These are phyloP conservation scores for Bombylius major DNA, from an alignment of 2,888 invertebrate genomes.

Conservation along the genomic window DNA sequence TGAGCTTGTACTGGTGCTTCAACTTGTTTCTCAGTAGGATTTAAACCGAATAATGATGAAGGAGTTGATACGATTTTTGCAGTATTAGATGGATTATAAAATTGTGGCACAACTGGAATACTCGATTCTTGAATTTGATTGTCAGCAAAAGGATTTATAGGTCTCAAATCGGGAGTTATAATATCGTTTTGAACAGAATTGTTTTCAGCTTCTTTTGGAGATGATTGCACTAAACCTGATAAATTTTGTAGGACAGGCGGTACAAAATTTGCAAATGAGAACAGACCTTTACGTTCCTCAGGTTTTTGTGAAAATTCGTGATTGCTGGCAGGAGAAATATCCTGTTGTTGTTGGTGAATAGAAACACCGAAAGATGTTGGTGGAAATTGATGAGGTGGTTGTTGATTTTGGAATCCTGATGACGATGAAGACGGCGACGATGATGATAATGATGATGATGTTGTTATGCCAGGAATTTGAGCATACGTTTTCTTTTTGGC, in stretches of 20 bases:
- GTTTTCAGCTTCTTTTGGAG: conserved; percentile 22
- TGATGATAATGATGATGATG: neutral
- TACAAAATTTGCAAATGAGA: conserved; percentile 29
- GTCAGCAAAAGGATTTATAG: neutral
- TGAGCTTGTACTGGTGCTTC: neutral
- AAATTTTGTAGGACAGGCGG: conserved; percentile 27
- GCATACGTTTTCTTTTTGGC: conserved; percentile 62
- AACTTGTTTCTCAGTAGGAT: neutral
- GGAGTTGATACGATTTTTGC: neutral
- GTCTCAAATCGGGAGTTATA: neutral
- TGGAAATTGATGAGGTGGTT: neutral
- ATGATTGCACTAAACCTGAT: conserved; percentile 29
- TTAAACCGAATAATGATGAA: neutral
- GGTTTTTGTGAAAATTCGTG: conserved; percentile 17
- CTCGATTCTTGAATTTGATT: neutral
- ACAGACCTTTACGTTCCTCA: conserved; percentile 20
- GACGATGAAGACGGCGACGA: neutral
- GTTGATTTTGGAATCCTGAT: neutral
- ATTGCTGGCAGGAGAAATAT: neutral
- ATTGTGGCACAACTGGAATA: neutral
- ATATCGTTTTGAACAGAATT: neutral
- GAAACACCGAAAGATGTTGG: neutral
- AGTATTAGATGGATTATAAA: neutral
- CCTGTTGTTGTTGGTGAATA: neutral
- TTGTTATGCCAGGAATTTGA: conserved; percentile 55